A percentile compares a stretch with the other conserved stretches of the same genome.
These are phyloP conservation scores for Microctenopoma steveboyesi DNA, from an alignment of 2,797 vertebrate genomes.

Conservation along the genomic window DNA sequence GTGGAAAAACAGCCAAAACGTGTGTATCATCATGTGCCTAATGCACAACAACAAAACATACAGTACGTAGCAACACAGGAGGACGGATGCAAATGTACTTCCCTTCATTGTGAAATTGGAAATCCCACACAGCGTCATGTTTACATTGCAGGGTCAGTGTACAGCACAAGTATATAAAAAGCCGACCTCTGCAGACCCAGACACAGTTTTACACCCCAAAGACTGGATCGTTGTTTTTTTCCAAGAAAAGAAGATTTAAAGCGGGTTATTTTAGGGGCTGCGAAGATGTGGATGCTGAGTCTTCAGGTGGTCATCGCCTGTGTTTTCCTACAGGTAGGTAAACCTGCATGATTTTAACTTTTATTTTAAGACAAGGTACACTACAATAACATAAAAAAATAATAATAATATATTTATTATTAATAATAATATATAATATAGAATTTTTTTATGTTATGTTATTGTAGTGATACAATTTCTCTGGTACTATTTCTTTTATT, in stretches of 20 bases:
- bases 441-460: no score
- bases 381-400: no score
- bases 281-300: constrained; percentile 48
- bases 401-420: no score
- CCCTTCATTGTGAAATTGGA: constrained; percentile 51
- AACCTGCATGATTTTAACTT: background rate
- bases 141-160: constrained; percentile 26
- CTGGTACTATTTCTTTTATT: no score
- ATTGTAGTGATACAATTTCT: no score
- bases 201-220: background rate
- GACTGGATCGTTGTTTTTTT: background rate
- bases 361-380: no score
- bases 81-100: constrained; percentile 23
- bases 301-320: constrained; percentile 40
- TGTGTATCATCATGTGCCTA: background rate
- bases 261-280: background rate
- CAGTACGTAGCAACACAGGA: background rate
- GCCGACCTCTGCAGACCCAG: background rate
- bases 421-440: no score
- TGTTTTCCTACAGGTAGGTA: constrained; percentile 59
- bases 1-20: background rate
- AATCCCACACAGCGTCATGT: constrained; percentile 34
- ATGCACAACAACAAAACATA: constrained; percentile 1
- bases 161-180: constrained; percentile 51
- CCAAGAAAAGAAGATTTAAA: background rate